Conservation (phyloP, 2,888 invertebrate species). For the Plusia festucae region DNA sequence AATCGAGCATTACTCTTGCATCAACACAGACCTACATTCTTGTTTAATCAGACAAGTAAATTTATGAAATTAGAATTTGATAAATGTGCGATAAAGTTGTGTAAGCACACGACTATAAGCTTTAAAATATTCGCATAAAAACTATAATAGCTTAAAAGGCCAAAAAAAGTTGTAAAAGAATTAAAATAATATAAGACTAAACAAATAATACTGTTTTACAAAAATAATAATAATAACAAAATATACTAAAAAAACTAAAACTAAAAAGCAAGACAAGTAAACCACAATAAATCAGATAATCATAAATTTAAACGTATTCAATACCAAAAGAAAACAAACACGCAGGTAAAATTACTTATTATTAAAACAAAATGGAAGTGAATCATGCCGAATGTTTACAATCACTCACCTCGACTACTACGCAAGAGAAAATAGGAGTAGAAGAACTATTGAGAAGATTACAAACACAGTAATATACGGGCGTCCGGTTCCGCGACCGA, state of each 20-base stretch:
- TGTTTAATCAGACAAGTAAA: constrained; percentile 29
- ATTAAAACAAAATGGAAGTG: background rate
- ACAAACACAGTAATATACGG: constrained; percentile 67
- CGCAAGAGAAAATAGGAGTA: constrained; percentile 73
- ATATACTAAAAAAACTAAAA: constrained; percentile 16
- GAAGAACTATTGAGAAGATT: constrained; percentile 80
- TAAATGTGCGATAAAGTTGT: constrained; percentile 25
- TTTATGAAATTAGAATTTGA: constrained; percentile 7
- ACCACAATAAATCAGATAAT: background rate
- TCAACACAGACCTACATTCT: constrained; percentile 8
- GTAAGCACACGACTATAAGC: constrained; percentile 14
- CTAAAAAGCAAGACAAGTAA: constrained; percentile 19
- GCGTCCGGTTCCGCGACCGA: constrained; percentile 71
- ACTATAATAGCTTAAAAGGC: constrained; percentile 32
- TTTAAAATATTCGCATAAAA: constrained; percentile 10
- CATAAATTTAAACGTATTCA: background rate
- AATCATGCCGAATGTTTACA: constrained; percentile 44
- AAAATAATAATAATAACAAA: constrained; percentile 8
- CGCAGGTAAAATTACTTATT: background rate
- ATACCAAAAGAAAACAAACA: constrained; percentile 3
- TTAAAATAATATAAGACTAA: background rate
- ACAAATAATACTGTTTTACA: background rate
- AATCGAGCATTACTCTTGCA: background rate
- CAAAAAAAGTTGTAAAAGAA: constrained; percentile 4
- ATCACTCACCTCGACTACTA: constrained; percentile 57